Evolutionary conservation across 2,888 invertebrate genomes (phyloP).

Genomic region (Lasioglossum lativentre): DNA sequence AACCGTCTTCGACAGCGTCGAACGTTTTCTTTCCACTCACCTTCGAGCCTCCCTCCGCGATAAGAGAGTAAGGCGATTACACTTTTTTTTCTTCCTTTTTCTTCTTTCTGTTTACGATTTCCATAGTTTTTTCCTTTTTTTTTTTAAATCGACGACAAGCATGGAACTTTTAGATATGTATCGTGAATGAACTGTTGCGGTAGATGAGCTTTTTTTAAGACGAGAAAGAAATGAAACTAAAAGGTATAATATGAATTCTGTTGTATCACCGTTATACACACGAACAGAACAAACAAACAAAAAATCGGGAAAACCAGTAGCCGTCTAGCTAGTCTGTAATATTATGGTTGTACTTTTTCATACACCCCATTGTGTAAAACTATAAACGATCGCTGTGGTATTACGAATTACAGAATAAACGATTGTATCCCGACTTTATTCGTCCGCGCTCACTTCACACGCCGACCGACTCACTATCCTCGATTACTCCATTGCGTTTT

Average conservation of each 20-base stretch:
- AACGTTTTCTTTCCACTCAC: constrained; percentile 39
- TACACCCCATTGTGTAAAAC: constrained; percentile 77
- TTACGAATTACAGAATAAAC: constrained; percentile 80
- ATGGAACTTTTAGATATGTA: constrained; percentile 8
- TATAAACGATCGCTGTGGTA: constrained; percentile 80
- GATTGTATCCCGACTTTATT: constrained; percentile 75
- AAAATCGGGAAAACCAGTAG: constrained; percentile 65
- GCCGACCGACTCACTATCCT: constrained; percentile 52
- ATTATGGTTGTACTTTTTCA: constrained; percentile 79
- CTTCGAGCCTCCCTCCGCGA: constrained; percentile 30
- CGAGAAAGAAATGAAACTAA: not conserved
- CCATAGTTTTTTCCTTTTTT: not conserved
- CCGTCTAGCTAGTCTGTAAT: constrained; percentile 77
- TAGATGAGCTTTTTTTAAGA: constrained; percentile 73
- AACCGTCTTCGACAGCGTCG: constrained; percentile 32
- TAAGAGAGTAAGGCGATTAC: constrained; percentile 24
- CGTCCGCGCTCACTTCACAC: constrained; percentile 60
- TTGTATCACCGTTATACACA: constrained; percentile 63
- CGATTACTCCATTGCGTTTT: constrained; percentile 51
- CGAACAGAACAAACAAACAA: constrained; percentile 13
- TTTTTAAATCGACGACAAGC: constrained; percentile 49
- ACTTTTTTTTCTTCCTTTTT: not conserved
- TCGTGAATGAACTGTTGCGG: constrained; percentile 46
- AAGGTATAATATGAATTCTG: constrained; percentile 39
- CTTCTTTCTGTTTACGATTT: not conserved